Evolutionary conservation across 2,113 vertebrate genomes (phyloP), one percentile per base, ranked within the genome.

Genomic region (Pseudorasbora parva): DNA sequence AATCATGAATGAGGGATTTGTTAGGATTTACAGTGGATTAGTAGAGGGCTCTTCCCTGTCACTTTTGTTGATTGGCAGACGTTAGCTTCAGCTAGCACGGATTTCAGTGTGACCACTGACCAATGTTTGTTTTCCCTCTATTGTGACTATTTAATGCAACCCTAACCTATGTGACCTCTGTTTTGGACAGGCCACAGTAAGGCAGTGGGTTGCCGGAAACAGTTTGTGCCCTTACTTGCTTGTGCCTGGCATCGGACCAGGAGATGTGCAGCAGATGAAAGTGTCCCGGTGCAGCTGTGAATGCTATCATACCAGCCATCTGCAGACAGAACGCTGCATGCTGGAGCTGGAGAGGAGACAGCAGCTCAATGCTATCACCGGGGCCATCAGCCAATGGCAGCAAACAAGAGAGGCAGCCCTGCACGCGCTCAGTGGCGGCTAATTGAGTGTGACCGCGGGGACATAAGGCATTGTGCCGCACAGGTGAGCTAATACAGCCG

Each of bases 401-500:
- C 79, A 74, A 78, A 75, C 62, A 81, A 60, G 82, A 49, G 78
- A 87, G 82, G 74, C 85, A 85, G 87, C 45, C 82, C 68, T 87
- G 85, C 83, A 88, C 74, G 69, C 80, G 88, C 84, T 88, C 91
- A 87, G 23, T 90, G 85, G 86, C 75, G 88, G 79, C 90, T 92
- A 92, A 94, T 94, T 88, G 91, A 93, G 92, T 91, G 78, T 94
- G 93, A 91, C 90, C 49, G 84, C 37, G 83, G 83, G 85, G 87
- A 88, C 81, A 84, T 85, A 84, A 73, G 85, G 83, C 86, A 89
- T 92, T 92, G 93, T 92, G 83, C 72, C 2, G 77, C 86, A 91
- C 94, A 94, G 94, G 94, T 95, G 94, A 94, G 91, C 92, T 94
- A 93, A 94, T 93, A 93, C 81, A 85, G 85, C 74, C 84, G 78